Evolutionary conservation across 2,888 invertebrate species (phyloP), one percentile per base, ranked within the genome.

Genomic region (Leucozona laternaria): DNA sequence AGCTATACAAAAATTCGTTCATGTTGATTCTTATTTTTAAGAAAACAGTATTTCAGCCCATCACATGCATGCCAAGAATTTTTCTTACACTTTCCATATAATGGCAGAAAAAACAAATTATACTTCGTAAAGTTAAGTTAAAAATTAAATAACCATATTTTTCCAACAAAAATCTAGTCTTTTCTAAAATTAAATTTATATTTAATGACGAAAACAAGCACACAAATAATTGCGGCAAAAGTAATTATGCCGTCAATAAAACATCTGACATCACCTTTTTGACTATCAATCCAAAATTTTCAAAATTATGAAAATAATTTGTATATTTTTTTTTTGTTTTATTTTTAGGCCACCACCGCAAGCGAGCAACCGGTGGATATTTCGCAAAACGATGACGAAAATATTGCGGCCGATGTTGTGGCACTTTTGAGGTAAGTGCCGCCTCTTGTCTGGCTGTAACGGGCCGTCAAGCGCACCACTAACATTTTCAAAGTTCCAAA

Each of bases 361-460:
- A 70, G 37, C 57, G 68, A 60, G 5, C 80, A 57, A 53, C 37
- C 64, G 57, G 78, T 71, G 71, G 75, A 82, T 75, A 40, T 37
- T 66, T 71, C 75, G 62, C 81, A 75, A 73, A 82, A 82, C 31
- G 82, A 82, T 75, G 78, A 82, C 75, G 82, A 82, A 64, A 86
- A 62, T 13, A 70, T 20, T 43, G 86, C 58, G 53, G 62, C 82
- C 77, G 86, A 86, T 75, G 75, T 73, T 71, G 75, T 58, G 82
- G 86, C 78, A 82, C 82, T 86, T 75, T 79, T 86, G 78, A 86
- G 86, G 86, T 86, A 82, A 86, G 82, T 75, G 57, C 40, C 50
- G n/a, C 66, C 71, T 71, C 57, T 68, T 68, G 25, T 64, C 17
- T 28, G 25, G 58, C 17, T 28, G 40, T 7, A 40, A 10, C 0